A percentile compares a stretch with the other conserved stretches of the same genome.
Evolutionary conservation across 2,113 vertebrate genomes (phyloP).

Genomic region (Neotragus moschatus): DNA sequence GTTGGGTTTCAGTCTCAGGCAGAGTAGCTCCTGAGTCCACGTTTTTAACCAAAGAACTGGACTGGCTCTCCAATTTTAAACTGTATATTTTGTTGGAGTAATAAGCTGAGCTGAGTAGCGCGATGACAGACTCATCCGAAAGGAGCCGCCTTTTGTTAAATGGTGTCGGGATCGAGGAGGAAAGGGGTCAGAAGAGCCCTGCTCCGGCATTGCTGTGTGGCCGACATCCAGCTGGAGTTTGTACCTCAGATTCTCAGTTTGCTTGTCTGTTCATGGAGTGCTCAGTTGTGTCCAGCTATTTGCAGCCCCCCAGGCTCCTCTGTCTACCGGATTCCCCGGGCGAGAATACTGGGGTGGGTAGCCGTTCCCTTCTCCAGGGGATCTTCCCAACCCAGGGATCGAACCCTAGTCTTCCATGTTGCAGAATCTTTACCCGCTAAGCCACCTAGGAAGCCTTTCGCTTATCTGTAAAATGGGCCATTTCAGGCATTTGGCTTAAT

Average conservation of each 20-base stretch:
- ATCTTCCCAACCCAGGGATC: not conserved
- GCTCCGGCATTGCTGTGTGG: not conserved
- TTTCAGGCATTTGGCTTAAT: not conserved
- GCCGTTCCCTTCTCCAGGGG: not conserved
- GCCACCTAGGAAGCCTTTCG: not conserved
- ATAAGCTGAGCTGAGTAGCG: not conserved
- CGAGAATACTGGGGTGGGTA: not conserved
- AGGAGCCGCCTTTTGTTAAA: not conserved
- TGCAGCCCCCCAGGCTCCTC: not conserved
- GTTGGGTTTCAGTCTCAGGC: not conserved
- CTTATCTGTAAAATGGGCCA: not conserved
- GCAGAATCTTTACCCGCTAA: not conserved
- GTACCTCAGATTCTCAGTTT: not conserved
- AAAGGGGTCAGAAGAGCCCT: not conserved
- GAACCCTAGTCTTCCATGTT: not conserved
- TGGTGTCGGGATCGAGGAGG: not conserved
- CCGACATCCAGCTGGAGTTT: not conserved
- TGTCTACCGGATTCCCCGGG: not conserved
- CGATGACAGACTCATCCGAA: not conserved
- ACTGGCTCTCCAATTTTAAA: not conserved
- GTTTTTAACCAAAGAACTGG: not conserved
- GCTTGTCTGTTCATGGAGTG: not conserved
- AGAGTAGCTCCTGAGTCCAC: not conserved
- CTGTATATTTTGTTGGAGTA: not conserved
- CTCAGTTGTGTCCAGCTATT: not conserved